Evolutionary conservation across 1,140 invertebrate genomes (phyloP), one percentile per base, ranked within the genome.

Genomic region (Streblospio benedicti): DNA sequence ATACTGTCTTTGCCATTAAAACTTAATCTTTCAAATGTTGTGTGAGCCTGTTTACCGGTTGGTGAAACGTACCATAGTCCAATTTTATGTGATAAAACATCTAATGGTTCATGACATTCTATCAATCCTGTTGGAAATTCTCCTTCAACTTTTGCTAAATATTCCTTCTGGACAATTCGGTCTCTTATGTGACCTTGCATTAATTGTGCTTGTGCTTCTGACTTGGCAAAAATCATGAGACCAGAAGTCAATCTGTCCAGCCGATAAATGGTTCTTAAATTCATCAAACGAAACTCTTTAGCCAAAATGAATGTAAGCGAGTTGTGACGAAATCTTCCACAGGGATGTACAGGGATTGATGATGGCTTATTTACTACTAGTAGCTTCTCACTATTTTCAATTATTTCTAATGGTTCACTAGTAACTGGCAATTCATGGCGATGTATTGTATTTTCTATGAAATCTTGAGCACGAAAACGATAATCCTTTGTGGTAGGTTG

Each of bases 361-460:
- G 94, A 89, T 71, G 97, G 96, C 86, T 99, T 99, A 85, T 99
- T 94, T 76, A 99, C 89, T 77, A 99, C 96, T 79, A 99, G 86
- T 81, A 97, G 85, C 83, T 98, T 91, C 80, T 96, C 90, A 84
- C 92, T 91, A 84, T 96, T 91, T 83, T 91, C 87, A 76, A 99
- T 87, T 79, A 99, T 88, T 79, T 89, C 88, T 81, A 97, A 90
- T 74, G 87, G 86, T 81, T 90, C 86, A 79, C 87, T 89, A 79
- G 90, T 89, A 79, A 96, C 92, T 74, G 93, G 92, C 80, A 94
- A 90, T 86, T 97, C 93, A 85, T 97, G 93, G 86, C 93, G 72
- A 89, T 89, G 77, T 68, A 56, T 58, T 49, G 43, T 53, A 27
- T 12, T 12, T 12, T 16, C 3, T 4, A 55, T 1, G 14, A 51